Evolutionary conservation across 2,797 vertebrate species (phyloP).

Genomic region (Staurois parvus): DNA sequence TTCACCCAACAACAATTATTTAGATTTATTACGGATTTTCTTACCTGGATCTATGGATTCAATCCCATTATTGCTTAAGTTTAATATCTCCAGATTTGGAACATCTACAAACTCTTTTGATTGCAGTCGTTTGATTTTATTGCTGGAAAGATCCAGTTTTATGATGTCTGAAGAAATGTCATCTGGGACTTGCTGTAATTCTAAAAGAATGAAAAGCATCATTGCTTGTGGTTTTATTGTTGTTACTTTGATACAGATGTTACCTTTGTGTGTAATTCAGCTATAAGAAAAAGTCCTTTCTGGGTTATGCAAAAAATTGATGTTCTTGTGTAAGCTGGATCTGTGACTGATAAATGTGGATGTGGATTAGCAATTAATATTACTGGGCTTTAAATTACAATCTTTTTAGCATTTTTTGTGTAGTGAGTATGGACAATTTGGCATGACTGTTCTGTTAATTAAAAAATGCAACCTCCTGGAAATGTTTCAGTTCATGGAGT

Average conservation of each 20-base stretch:
- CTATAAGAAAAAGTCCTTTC: neutral
- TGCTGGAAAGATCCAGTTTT: slow-evolving; percentile 91
- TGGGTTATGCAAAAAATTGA: neutral
- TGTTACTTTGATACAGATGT: slow-evolving; percentile 2
- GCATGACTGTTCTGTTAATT: too few relatives aligned
- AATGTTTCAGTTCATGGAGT: too few relatives aligned
- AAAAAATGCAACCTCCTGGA: too few relatives aligned
- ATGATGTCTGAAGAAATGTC: slow-evolving; percentile 89
- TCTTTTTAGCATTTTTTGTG: too few relatives aligned
- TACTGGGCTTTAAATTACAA: too few relatives aligned
- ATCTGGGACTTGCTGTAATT: slow-evolving; percentile 85
- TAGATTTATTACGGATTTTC: slow-evolving; percentile 27
- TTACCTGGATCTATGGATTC: slow-evolving; percentile 88
- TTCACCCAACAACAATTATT: neutral
- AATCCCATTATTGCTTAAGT: slow-evolving; percentile 91
- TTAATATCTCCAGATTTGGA: slow-evolving; percentile 91
- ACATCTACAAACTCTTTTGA: slow-evolving; percentile 89
- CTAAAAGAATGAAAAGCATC: slow-evolving; percentile 74
- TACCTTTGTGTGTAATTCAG: neutral
- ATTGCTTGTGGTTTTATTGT: slow-evolving; percentile 33
- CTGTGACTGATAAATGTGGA: too few relatives aligned
- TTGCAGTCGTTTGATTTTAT: slow-evolving; percentile 88
- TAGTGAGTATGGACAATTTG: too few relatives aligned
- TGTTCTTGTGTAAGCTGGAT: neutral
- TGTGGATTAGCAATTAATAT: too few relatives aligned